A percentile compares a stretch with the other conserved stretches of the same genome.
These are phyloP conservation scores for Oceanites oceanicus DNA, from an alignment of 2,113 vertebrate species.

Conservation along the genomic window DNA sequence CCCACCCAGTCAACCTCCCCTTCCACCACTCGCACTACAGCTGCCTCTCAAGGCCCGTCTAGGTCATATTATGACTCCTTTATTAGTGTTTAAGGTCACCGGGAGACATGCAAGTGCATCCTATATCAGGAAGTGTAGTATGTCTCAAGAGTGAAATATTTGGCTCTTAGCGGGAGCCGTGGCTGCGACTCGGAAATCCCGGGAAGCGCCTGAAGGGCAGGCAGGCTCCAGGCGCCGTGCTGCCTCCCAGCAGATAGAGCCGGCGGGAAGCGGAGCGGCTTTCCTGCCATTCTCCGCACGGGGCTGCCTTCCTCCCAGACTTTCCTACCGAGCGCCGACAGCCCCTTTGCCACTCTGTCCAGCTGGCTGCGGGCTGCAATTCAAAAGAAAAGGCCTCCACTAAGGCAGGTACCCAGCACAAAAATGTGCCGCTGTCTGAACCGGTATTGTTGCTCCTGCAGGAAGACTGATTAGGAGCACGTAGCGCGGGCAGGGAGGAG, in stretches of 20 bases:
- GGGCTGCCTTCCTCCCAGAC: conserved; percentile 74
- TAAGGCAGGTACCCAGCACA: conserved; percentile 8
- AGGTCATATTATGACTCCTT: conserved; percentile 84
- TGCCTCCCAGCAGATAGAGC: conserved; percentile 74
- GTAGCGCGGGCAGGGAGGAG: background rate
- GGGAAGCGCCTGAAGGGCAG: conserved; percentile 79
- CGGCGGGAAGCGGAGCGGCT: conserved; percentile 79
- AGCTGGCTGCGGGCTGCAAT: background rate
- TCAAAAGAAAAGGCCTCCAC: conserved; percentile 29
- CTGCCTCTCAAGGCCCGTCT: conserved; percentile 65
- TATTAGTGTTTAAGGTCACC: conserved; percentile 89
- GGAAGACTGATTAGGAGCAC: conserved; percentile 72
- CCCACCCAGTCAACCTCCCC: background rate
- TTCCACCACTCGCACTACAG: conserved; percentile 37
- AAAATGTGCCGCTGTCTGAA: conserved; percentile 22
- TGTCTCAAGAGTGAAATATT: conserved; percentile 85
- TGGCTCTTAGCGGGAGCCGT: conserved; percentile 73
- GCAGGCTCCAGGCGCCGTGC: conserved; percentile 81
- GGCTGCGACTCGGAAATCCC: conserved; percentile 85
- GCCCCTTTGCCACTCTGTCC: conserved; percentile 34
- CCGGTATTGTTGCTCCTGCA: conserved; percentile 51
- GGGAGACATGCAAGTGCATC: conserved; percentile 88
- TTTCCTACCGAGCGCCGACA: conserved; percentile 54
- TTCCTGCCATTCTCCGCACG: conserved; percentile 88
- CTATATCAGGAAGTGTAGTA: conserved; percentile 87